Base-by-base conservation (phyloP, 2,888 invertebrate species). In the Ornithoptera alexandrae region DNA sequence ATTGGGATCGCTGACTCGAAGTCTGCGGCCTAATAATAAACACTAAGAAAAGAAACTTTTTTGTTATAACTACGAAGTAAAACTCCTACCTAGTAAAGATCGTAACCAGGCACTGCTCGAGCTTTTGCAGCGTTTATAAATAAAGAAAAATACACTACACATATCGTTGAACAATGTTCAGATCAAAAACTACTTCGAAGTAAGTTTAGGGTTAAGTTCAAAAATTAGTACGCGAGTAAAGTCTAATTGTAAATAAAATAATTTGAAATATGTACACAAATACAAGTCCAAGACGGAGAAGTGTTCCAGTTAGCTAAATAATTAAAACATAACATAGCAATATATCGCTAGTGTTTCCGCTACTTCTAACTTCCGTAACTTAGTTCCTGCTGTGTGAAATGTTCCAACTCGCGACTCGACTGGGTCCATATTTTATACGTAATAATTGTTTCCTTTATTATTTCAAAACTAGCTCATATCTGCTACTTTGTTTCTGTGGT, bases 271-370 rank as follows among this genome's bases (percentile, higher is more conserved):
- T 50, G 17, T 17, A 50, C 17, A 15, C 1, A 2, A 17, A n/a
- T 57, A 57, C 18, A 57, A 57, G 20, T 57, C 20, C n/a, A 20
- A 20, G 57, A 57, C 57, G 57, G n/a, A 57, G 57, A 57, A 20
- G 20, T 57, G 57, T 20, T 57, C 57, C 57, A 57, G 57, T 57
- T 57, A 20, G 57, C 20, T 20, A 20, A 57, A 57, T 57, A 57
- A 57, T 57, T 57, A 57, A 57, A 57, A 57, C 57, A 57, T 57
- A 57, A 57, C 57, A 57, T 18, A 57, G 57, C 57, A 57, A 57
- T 57, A 57, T 57, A 57, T 57, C 57, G 57, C 57, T 57, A 57
- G 57, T 57, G 57, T 57, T 57, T 57, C 57, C 57, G 57, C 57
- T 57, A 18, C 20, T 57, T 57, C 57, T 57, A 57, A 57, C 57